Conservation (phyloP, 2,113 vertebrate genomes). For the Archocentrus centrarchus region DNA sequence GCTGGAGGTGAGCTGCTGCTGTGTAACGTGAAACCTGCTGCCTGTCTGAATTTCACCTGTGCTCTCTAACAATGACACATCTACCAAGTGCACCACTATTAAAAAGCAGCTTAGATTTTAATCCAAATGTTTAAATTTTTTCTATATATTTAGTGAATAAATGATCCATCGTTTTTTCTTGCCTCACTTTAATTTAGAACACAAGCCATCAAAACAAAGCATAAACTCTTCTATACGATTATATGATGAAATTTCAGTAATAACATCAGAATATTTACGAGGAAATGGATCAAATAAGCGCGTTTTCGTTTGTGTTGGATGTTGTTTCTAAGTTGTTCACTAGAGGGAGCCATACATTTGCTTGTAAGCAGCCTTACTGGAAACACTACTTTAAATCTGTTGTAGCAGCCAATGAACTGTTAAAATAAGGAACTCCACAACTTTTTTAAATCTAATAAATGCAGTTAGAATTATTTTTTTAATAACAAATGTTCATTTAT, state of each 20-base stretch:
- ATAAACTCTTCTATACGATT: not conserved
- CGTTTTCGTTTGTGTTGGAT: rapidly evolving
- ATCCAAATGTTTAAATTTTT: not conserved
- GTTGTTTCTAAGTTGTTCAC: not conserved
- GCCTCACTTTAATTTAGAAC: not conserved
- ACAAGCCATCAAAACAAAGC: not conserved
- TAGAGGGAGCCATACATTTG: conserved; percentile 27
- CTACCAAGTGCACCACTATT: not conserved
- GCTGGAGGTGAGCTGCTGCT: conserved; percentile 42
- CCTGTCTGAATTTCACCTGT: not conserved
- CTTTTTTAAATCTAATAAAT: not conserved
- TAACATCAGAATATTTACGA: not conserved
- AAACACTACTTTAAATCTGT: not conserved
- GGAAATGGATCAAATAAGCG: not conserved
- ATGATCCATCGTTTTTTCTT: not conserved
- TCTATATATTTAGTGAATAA: no score
- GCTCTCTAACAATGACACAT: not conserved
- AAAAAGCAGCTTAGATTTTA: not conserved
- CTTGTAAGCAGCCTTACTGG: not conserved
- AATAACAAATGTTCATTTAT: not conserved
- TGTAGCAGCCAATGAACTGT: not conserved
- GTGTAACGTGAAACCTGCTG: conserved; percentile 45
- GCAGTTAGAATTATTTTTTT: not conserved
- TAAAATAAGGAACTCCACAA: not conserved
- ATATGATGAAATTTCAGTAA: not conserved